phyloP scores from a whole-genome alignment of 1,140 invertebrate genomes.

The Temnothorax nylanderi region DNA sequence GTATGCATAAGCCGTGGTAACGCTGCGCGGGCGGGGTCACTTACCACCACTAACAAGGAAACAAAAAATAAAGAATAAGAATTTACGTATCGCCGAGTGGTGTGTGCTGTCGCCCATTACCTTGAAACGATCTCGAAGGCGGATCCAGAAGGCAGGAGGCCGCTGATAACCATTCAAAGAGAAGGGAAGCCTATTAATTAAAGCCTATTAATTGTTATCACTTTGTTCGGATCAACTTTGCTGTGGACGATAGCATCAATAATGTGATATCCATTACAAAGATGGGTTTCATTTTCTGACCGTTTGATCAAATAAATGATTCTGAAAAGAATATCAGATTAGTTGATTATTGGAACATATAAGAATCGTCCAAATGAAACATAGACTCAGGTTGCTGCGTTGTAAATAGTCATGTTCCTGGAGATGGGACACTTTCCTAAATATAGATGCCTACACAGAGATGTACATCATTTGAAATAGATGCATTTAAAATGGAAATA shows the following conservation, averaged over 20 bases:
- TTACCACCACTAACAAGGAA: neutral
- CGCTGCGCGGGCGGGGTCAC: neutral
- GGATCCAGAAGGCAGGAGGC: neutral
- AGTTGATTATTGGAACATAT: neutral
- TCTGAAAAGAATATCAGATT: neutral
- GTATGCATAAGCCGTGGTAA: constrained; percentile 18
- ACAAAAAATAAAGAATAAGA: neutral
- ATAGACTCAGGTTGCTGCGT: too few species aligned
- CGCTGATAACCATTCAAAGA: neutral
- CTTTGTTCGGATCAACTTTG: neutral
- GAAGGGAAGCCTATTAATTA: neutral
- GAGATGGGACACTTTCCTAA: too few species aligned
- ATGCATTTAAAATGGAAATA: too few species aligned
- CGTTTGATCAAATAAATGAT: neutral
- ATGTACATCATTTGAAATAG: too few species aligned
- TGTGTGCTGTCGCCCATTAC: neutral
- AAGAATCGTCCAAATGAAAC: too few species aligned
- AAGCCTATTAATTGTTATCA: neutral
- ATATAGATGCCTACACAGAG: too few species aligned
- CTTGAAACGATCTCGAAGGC: neutral
- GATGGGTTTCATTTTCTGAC: neutral
- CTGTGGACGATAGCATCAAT: neutral
- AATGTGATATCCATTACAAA: neutral
- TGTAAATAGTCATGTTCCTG: too few species aligned
- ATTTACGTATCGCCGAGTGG: neutral